These are phyloP conservation scores for Thymelicus acteon DNA, from an alignment of 2,888 invertebrate species.

Conservation along the genomic window DNA sequence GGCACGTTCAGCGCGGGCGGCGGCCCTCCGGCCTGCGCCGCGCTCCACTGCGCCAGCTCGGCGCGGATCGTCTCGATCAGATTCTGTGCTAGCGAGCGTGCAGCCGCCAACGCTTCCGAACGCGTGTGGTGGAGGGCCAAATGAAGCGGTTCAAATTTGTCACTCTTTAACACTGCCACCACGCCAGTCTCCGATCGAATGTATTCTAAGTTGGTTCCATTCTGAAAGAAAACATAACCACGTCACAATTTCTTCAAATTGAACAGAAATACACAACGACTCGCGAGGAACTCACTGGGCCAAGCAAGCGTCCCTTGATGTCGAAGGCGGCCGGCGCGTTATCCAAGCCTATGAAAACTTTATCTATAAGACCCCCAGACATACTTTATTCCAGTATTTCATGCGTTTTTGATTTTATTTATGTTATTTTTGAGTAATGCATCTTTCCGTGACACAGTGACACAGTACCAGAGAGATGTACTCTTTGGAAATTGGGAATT, in stretches of 20 bases:
- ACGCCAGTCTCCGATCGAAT: constrained; percentile 92
- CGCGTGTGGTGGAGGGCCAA: constrained; percentile 90
- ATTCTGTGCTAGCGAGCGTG: constrained; percentile 90
- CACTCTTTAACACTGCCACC: constrained; percentile 88
- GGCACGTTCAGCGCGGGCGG: constrained; percentile 75
- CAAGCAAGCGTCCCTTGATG: constrained; percentile 89
- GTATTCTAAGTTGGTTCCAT: constrained; percentile 90
- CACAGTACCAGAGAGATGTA: not conserved
- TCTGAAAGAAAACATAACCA: constrained; percentile 61
- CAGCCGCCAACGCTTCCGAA: constrained; percentile 87
- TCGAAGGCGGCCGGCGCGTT: constrained; percentile 91
- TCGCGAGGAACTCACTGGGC: constrained; percentile 74
- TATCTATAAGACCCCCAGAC: constrained; percentile 85
- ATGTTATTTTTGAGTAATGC: constrained; percentile 57
- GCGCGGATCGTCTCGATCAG: constrained; percentile 91
- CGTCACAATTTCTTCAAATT: constrained; percentile 3
- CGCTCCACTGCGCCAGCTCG: constrained; percentile 80
- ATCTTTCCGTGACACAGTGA: constrained; percentile 53
- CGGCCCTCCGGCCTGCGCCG: constrained; percentile 68
- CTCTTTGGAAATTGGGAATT: not conserved
- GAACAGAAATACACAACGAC: not conserved
- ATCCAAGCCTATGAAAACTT: constrained; percentile 91
- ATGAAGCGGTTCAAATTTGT: constrained; percentile 89
- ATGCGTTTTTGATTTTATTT: constrained; percentile 49
- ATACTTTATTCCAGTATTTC: constrained; percentile 56